Evolutionary conservation across 2,888 invertebrate genomes (phyloP), one percentile per base, ranked within the genome.

Genomic region (Dorcus hopei): DNA sequence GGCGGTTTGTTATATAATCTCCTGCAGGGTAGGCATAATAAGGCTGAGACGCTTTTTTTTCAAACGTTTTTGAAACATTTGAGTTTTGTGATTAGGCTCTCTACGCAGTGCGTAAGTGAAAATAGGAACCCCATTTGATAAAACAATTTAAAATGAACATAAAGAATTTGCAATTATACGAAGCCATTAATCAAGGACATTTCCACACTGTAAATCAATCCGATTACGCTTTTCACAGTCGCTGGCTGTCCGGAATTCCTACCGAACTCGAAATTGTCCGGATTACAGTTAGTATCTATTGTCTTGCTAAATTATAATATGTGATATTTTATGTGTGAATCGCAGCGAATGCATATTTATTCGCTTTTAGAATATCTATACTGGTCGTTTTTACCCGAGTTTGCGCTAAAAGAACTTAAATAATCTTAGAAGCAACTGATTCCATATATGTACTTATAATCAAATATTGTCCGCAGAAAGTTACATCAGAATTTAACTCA

Each of bases 81-180:
- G 49, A 38, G 43, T 49, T 54, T 19, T 54, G 54, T 43, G 38
- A 41, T 54, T 14, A 14, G 3, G 19, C 19, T 19, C 19, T 19
- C 3, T 41, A 43, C 26, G 19, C 8, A 42, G 40, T 39, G 49
- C 40, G 40, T 9, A 49, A 38, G 40, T 14, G 54, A 49, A 42
- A 42, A 39, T 49, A 40, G 33, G 51, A 40, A 43, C 49, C n/a
- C n/a, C 9, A 38, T 38, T 50, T 57, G 49, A 53, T 39, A 57
- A 59, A 54, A 59, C 52, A 64, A 64, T 62, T 64, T 59, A 55
- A 65, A 57, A 52, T 52, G 57, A 67, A 73, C 76, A 75, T 75
- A 75, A 76, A 77, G 77, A 77, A 77, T 77, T 77, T 74, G 75
- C 74, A 76, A 76, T 77, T 77, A 77, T 70, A 74, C 73, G 68